Evolutionary conservation across 64 coral and sea anemone genomes (phyloP), one percentile per base, ranked within the genome.

Genomic region (Pocillopora damicornis): DNA sequence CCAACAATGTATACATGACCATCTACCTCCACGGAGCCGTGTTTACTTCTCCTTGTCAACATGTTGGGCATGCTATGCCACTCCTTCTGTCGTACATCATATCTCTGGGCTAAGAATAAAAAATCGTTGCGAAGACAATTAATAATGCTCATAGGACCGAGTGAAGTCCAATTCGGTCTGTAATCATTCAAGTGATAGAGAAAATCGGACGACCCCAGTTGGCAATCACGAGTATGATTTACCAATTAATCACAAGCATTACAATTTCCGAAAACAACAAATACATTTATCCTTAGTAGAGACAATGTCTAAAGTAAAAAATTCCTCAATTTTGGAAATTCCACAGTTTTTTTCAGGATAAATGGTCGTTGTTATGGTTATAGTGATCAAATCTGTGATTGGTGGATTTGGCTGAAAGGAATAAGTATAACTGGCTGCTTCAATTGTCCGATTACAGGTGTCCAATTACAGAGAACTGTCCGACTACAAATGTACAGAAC

Each of bases 21-120:
- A 80, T 95, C 93, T 68, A 98, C 93, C 75, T 98, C 96, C 22
- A 94, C 96, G 67, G 94, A 95, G 35, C 96, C 93, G 12, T 95
- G 93, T 77, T 98, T 98, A 59, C 96, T 98, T 35, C 96, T 88
- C 25, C 93, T 30, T 2, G 93, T 80, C 37, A 92, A 82, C 96
- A 98, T 95, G 36, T 93, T 92, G 0, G 90, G 68, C 58, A 95
- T 76, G 35, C 92, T 88, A 79, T 98, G 93, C 96, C 96, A 98
- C 20, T 92, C 89, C 60, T 92, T 92, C 22, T 95, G 93, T 0
- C 96, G 96, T 6, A 94, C 96, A 17, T 98, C 96, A 81, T 98
- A 98, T 5, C 93, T 72, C 79, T 91, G 86, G 12, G 88, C 93
- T 95, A 42, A 56, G n/a, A 45, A 56, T 11, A 69, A 57, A 18